A percentile compares a stretch with the other conserved stretches of the same genome.
These are phyloP conservation scores for Struthio camelus DNA, from an alignment of 2,113 vertebrate species.

Conservation along the genomic window DNA sequence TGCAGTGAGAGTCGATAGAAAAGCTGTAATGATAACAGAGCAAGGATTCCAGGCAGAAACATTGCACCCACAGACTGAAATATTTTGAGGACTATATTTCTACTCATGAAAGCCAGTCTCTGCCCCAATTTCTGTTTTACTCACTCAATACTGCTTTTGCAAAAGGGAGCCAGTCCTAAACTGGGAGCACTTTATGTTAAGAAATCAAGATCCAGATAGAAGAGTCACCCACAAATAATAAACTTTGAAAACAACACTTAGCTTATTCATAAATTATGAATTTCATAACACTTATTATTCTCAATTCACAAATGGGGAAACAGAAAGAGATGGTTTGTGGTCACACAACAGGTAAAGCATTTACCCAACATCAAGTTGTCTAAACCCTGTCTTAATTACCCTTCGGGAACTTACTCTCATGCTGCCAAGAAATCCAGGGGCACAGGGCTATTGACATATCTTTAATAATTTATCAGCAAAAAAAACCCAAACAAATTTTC, in stretches of 20 bases:
- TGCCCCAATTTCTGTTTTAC: background rate
- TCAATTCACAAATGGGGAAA: slow-evolving; percentile 22
- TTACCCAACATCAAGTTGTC: slow-evolving; percentile 49
- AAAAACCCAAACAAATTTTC: background rate
- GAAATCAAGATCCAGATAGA: background rate
- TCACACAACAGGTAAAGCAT: slow-evolving; percentile 46
- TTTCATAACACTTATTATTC: slow-evolving; percentile 19
- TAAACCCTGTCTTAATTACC: slow-evolving; percentile 31
- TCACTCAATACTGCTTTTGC: background rate
- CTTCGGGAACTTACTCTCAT: background rate
- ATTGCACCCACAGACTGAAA: background rate
- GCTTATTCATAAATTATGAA: slow-evolving; percentile 51
- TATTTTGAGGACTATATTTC: background rate
- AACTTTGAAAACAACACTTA: slow-evolving; percentile 1
- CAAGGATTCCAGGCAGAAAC: background rate
- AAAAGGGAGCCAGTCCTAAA: background rate
- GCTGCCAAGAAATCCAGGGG: slow-evolving; percentile 37
- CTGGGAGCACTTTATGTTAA: background rate
- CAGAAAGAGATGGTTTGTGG: background rate
- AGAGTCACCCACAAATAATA: background rate
- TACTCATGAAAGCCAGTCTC: background rate
- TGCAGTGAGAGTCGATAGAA: background rate
- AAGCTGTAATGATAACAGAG: background rate
- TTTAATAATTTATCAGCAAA: slow-evolving; percentile 47
- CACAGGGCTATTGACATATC: slow-evolving; percentile 2